Percentiles rank a stretch among this genome's conserved stretches.
Evolutionary conservation across 92 coral and sea anemone species (phyloP).

Genomic region (Epizoanthus scotinus): DNA sequence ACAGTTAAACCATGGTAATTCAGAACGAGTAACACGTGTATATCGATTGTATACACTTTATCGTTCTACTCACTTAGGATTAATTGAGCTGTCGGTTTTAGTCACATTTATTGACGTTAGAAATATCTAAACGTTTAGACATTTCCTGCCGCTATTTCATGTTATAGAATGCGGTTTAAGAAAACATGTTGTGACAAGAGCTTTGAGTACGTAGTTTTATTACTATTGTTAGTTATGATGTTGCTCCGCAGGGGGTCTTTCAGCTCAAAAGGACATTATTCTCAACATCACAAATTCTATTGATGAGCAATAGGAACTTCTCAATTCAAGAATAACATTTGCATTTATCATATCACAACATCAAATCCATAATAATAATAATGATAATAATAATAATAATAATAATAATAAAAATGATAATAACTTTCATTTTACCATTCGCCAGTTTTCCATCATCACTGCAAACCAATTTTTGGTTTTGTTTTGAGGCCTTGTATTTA

Average conservation of each 20-base stretch:
- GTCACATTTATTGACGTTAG: neutral
- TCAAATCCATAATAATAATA: constrained; percentile 18
- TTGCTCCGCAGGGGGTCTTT: constrained; percentile 5
- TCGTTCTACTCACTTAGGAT: neutral
- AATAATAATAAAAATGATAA: too few relatives aligned
- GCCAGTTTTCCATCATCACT: neutral
- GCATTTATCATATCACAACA: neutral
- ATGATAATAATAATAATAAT: too few relatives aligned
- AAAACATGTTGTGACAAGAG: constrained; percentile 26
- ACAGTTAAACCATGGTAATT: constrained; percentile 26
- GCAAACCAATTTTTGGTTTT: neutral
- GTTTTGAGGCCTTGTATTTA: too few relatives aligned
- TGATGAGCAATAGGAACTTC: neutral
- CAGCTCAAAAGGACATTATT: neutral
- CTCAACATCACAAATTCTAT: neutral
- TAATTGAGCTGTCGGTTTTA: neutral
- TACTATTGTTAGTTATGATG: neutral
- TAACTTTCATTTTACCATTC: neutral
- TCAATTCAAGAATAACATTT: neutral
- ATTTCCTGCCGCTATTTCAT: neutral
- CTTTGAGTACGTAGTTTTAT: neutral
- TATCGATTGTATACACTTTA: constrained; percentile 15
- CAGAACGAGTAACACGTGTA: constrained; percentile 15
- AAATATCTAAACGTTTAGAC: neutral
- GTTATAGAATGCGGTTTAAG: constrained; percentile 6